Evolutionary conservation across 2,888 invertebrate genomes (phyloP).

Genomic region (Nomada fabriciana): DNA sequence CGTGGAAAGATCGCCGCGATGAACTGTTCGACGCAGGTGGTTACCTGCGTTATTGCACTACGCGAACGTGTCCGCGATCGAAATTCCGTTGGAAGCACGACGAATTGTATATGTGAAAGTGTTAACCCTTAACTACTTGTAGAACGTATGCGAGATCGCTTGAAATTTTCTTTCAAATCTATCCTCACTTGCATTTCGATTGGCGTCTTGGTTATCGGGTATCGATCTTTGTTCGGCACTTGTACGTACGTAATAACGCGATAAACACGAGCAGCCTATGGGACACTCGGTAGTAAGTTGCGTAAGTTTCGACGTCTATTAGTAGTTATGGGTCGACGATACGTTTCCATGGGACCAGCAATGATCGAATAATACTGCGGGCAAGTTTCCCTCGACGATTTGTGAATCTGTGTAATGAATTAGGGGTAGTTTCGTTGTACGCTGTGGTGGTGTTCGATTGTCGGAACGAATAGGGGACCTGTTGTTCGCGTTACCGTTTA

Average conservation of each 20-base stretch:
- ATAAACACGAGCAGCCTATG: too few species aligned
- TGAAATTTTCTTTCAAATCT: too few species aligned
- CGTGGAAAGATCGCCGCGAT: neutral
- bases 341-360: neutral
- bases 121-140: too few species aligned
- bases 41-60: neutral
- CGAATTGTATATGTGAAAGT: too few species aligned
- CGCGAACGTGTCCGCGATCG: neutral
- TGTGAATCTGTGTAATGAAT: neutral
- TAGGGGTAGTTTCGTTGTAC: neutral
- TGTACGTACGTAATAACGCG: too few species aligned
- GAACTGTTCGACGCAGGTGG: slow-evolving; percentile 15
- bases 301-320: too few species aligned
- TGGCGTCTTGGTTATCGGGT: too few species aligned
- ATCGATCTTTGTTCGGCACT: too few species aligned
- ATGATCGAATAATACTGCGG: neutral
- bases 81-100: neutral
- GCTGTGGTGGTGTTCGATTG: neutral
- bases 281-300: too few species aligned
- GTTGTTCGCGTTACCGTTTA: slow-evolving; percentile 6
- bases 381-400: neutral
- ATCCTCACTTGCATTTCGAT: too few species aligned
- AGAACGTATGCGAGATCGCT: too few species aligned
- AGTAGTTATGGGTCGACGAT: too few species aligned
- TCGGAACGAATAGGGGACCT: neutral